A percentile compares a stretch with the other conserved stretches of the same genome.
Evolutionary conservation across 2,888 invertebrate genomes (phyloP).

Genomic region (Cheilosia soror): DNA sequence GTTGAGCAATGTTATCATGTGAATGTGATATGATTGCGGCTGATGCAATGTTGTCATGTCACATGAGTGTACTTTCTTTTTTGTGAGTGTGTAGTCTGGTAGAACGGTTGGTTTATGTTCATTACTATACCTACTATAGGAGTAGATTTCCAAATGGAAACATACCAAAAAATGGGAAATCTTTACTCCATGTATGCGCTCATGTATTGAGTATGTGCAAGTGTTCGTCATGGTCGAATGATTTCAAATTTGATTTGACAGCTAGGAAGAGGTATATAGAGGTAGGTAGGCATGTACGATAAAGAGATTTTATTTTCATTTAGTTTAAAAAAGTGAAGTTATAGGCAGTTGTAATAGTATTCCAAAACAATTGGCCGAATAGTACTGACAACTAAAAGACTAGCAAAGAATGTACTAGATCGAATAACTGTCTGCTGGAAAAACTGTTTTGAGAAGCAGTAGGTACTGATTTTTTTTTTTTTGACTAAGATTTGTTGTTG

Average conservation of each 20-base stretch:
- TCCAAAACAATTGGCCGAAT: no score
- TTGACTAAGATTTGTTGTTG: no score
- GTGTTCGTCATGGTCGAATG: neutral
- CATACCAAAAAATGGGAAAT: slow-evolving; percentile 5
- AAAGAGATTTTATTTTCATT: neutral
- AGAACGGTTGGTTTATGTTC: slow-evolving; percentile 10
- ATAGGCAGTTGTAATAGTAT: no score
- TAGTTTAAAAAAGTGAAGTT: no score
- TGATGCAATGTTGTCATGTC: slow-evolving; percentile 42
- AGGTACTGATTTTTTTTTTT: no score
- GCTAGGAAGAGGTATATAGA: neutral
- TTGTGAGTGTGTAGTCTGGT: slow-evolving; percentile 6
- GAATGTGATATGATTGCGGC: slow-evolving; percentile 3
- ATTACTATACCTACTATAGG: neutral
- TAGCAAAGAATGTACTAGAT: no score
- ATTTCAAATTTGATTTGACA: neutral
- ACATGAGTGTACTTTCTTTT: slow-evolving; percentile 19
- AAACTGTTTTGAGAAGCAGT: no score
- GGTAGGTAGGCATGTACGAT: neutral
- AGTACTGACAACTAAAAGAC: no score
- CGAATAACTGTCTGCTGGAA: no score
- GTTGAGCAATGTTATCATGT: slow-evolving; percentile 12
- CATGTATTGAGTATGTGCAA: no score
- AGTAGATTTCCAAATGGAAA: no score
- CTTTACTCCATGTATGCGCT: neutral